Base-by-base conservation (phyloP, 2,888 invertebrate species). In the Megastigmus dorsalis region DNA sequence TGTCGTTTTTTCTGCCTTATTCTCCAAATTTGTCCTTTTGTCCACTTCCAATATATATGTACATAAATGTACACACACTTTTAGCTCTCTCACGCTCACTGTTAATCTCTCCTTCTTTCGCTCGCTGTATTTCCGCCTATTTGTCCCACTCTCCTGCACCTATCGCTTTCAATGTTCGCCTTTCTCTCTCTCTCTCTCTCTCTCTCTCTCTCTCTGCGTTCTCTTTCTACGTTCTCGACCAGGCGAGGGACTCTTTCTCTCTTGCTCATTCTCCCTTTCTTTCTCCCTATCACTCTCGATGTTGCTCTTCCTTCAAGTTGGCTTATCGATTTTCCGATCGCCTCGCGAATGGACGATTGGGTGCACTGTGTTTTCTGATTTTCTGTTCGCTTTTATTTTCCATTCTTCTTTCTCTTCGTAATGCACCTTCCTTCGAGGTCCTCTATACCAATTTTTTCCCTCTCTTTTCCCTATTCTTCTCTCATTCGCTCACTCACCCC, bases 261-360 rank as follows among this genome's bases (percentile, higher is more conserved):
- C 26, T 59, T 54, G 54, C 63, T 55, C 70, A 63, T 71, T 71
- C 69, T 70, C 33, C 30, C 50, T 26, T 13, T 48, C 36, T 23
- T 52, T 65, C 28, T 30, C 18, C 3, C 57, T 67, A n/a, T 23
- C 50, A 43, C 38, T 62, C 60, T n/a, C 33, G 20, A 30, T 66
- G 45, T 48, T 72, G 38, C 60, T 55, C 26, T 66, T 72, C 59
- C 70, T 70, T 71, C 66, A 60, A 70, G 65, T 66, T 66, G 62
- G 67, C 75, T 62, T 71, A 74, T 71, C 67, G 71, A 71, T 75
- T 75, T 76, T 76, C 60, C 72, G 45, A 66, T 76, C 72, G 55
- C 38, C 36, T 59, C 57, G 26, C 55, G 33, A 67, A 67, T 67
- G 66, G 75, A 71, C 62, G 63, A 69, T 73, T 72, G 71, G 63